phyloP scores from a whole-genome alignment of 1,140 invertebrate species.

The Phenacoccus solenopsis region DNA sequence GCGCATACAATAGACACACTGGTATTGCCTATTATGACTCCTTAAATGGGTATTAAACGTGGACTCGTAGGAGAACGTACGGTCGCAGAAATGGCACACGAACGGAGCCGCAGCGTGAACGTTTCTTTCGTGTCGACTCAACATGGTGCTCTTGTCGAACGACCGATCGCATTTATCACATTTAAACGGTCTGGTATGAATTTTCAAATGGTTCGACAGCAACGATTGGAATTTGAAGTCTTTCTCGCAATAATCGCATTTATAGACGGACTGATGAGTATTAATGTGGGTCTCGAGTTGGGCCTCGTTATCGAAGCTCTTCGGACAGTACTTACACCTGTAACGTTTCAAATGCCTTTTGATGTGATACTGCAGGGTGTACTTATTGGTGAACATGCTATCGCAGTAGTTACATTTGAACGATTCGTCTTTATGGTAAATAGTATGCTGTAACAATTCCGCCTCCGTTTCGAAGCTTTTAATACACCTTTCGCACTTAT shows the following conservation, averaged over 20 bases:
- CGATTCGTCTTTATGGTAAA: constrained; percentile 24
- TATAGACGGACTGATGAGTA: constrained; percentile 37
- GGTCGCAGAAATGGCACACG: constrained; percentile 40
- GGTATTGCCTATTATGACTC: neutral
- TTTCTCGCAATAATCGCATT: constrained; percentile 36
- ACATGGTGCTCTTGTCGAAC: constrained; percentile 26
- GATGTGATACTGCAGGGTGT: neutral
- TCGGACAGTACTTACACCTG: constrained; percentile 29
- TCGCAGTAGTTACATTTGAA: constrained; percentile 20
- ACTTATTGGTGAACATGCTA: constrained; percentile 18
- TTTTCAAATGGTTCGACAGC: constrained; percentile 56
- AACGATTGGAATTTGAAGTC: constrained; percentile 25
- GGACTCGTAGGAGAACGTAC: constrained; percentile 35
- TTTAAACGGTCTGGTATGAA: constrained; percentile 51
- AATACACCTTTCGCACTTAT: constrained; percentile 26
- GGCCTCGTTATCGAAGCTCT: constrained; percentile 29
- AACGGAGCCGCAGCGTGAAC: constrained; percentile 34
- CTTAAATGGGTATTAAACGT: neutral
- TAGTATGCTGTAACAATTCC: constrained; percentile 26
- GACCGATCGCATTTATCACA: constrained; percentile 38
- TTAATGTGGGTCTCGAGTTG: constrained; percentile 26
- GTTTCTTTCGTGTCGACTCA: constrained; percentile 29
- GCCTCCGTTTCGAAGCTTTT: constrained; percentile 25
- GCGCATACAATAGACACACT: neutral
- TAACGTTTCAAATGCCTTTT: constrained; percentile 21